Conservation (phyloP, 2,113 vertebrate genomes). For the Numida meleagris region DNA sequence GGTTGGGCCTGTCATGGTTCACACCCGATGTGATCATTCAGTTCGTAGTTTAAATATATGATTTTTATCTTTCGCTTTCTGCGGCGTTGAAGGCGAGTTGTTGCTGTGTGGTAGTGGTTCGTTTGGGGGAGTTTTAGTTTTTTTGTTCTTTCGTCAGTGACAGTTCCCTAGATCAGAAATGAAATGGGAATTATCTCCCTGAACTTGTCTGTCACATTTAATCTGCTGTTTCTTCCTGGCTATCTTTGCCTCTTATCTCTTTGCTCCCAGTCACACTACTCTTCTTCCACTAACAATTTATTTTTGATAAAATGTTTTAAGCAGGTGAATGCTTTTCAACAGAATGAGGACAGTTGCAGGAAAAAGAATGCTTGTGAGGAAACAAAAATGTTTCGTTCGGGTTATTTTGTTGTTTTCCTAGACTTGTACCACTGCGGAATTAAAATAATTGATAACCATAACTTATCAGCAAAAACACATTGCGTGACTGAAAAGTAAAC, state of each 20-base stretch:
- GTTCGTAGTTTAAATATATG: neutral
- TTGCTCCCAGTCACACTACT: constrained; percentile 11
- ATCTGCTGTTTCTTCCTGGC: neutral
- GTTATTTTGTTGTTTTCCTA: neutral
- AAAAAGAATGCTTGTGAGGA: neutral
- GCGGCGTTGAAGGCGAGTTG: neutral
- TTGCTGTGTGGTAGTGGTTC: neutral
- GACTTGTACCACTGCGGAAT: neutral
- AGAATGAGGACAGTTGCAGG: neutral
- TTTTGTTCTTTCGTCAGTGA: neutral
- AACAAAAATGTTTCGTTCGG: neutral
- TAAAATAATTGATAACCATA: neutral
- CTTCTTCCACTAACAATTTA: constrained; percentile 1
- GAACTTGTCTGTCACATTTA: constrained; percentile 9
- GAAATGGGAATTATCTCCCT: constrained; percentile 35
- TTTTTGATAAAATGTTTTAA: constrained; percentile 29
- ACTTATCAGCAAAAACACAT: neutral
- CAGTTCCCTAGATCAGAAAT: constrained; percentile 31
- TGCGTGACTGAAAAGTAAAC: neutral
- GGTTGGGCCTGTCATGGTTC: neutral
- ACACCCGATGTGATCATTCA: neutral
- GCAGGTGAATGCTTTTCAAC: constrained; percentile 1
- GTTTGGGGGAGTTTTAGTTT: neutral
- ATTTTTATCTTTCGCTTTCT: neutral
- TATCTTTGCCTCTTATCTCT: constrained; percentile 1